A percentile compares a stretch with the other conserved stretches of the same genome.
Conservation (phyloP, 1,140 invertebrate species). For the Frieseomelitta varia region DNA sequence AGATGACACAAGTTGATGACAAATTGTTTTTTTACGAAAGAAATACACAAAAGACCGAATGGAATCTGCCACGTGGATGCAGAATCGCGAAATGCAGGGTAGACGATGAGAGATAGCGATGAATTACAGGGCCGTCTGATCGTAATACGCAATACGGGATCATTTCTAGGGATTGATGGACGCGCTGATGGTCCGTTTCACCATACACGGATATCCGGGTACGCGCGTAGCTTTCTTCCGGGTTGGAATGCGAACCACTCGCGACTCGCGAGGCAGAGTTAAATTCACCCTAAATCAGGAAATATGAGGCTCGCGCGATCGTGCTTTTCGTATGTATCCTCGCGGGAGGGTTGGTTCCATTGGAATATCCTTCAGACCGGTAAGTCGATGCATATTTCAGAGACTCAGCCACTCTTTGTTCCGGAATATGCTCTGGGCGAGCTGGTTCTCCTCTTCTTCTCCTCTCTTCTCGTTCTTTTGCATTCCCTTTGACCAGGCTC, state of each 20-base stretch:
- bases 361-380: constrained; percentile 59
- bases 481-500: constrained; percentile 69
- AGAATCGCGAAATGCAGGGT: background rate
- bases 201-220: background rate
- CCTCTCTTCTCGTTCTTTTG: constrained; percentile 52
- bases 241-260: constrained; percentile 25
- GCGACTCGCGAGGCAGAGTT: constrained; percentile 58
- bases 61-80: background rate
- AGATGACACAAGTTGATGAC: too few species aligned
- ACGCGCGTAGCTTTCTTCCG: constrained; percentile 17
- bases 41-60: background rate
- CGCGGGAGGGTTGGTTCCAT: constrained; percentile 56
- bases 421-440: constrained; percentile 68
- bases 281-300: constrained; percentile 71
- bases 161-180: constrained; percentile 32
- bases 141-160: constrained; percentile 7
- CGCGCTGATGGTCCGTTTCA: constrained; percentile 25
- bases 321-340: constrained; percentile 59
- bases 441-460: constrained; percentile 24
- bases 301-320: constrained; percentile 69
- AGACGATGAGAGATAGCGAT: background rate
- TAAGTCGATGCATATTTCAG: constrained; percentile 72
- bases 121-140: constrained; percentile 10
- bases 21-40: background rate
- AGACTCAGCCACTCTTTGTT: constrained; percentile 67